Evolutionary conservation across 2,888 invertebrate species (phyloP).

Genomic region (Andrena camellia): DNA sequence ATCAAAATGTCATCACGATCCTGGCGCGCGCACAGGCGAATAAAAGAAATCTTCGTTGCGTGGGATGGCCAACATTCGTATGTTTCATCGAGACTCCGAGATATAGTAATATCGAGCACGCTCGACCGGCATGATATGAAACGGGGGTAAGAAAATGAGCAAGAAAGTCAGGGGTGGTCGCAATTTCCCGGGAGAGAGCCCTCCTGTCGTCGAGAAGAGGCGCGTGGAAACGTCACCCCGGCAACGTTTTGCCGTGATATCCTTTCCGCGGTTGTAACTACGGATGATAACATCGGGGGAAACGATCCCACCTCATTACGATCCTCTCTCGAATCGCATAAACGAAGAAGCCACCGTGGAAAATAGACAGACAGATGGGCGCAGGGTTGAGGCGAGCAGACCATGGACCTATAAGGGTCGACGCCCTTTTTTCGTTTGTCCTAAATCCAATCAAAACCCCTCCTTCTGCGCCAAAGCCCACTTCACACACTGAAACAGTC

Average conservation of each 20-base stretch:
- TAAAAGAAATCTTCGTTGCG: not conserved
- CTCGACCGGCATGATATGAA: constrained; percentile 10
- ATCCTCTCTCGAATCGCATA: constrained; percentile 14
- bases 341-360: constrained; percentile 26
- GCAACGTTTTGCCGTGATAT: not conserved
- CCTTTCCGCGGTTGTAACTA: constrained; percentile 28
- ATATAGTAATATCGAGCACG: constrained; percentile 26
- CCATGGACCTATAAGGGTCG: constrained; percentile 43
- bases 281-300: constrained; percentile 20
- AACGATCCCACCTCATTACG: constrained; percentile 5
- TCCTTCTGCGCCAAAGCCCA: constrained; percentile 16
- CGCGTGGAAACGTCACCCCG: not conserved
- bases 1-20: not conserved
- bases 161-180: constrained; percentile 32
- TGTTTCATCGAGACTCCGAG: not conserved
- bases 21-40: not conserved
- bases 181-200: constrained; percentile 34
- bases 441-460: constrained; percentile 55
- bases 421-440: constrained; percentile 47
- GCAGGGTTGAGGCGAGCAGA: constrained; percentile 29
- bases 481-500: constrained; percentile 31
- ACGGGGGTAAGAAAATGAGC: constrained; percentile 42
- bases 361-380: constrained; percentile 25
- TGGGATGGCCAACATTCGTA: constrained; percentile 5
- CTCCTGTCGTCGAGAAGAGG: not conserved